Evolutionary conservation across 2,113 vertebrate species (phyloP), one percentile per base, ranked within the genome.

Genomic region (Petroica traversi): DNA sequence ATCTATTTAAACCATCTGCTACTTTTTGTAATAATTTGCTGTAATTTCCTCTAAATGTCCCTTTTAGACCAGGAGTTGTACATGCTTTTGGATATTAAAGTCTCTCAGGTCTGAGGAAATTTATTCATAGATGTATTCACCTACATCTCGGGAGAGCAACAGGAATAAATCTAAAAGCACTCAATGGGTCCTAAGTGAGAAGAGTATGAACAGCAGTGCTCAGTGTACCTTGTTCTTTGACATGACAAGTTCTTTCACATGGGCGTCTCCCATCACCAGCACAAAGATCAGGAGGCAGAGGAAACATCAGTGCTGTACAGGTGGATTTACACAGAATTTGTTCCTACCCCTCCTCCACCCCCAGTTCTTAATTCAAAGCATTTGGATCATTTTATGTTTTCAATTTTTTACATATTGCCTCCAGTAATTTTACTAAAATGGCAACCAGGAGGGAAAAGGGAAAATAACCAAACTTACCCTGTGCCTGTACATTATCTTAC

Each of bases 31-130:
- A 91, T 76, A 75, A 89, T 72, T 78, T 85, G 9, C 25, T 64
- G 41, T 66, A 58, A 92, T 94, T 88, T 95, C 93, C 66, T 73
- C 77, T 61, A 91, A 95, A 89, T 79, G 43, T 61, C 25, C 8
- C 52, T 91, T 91, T 88, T 73, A 89, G 82, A 85, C 61, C 46
- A 77, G 62, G 48, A 64, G 51, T 40, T 89, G 55, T 85, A 46
- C 34, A 28, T 55, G 23, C 23, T 77, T 24, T 89, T 52, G 72
- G 19, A 28, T 89, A 61, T 63, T 52, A 76, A 48, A 58, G 24
- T 61, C 23, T 64, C 64, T 81, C 46, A 34, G 54, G 68, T 92
- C 61, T 72, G 64, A 78, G 64, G 57, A 75, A 78, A 85, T 85
- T 59, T 75, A 87, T 85, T 91, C 52, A 46, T 67, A 91, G 78